Evolutionary conservation across 2,113 vertebrate species (phyloP), one percentile per base, ranked within the genome.

Genomic region (Petaurus breviceps): DNA sequence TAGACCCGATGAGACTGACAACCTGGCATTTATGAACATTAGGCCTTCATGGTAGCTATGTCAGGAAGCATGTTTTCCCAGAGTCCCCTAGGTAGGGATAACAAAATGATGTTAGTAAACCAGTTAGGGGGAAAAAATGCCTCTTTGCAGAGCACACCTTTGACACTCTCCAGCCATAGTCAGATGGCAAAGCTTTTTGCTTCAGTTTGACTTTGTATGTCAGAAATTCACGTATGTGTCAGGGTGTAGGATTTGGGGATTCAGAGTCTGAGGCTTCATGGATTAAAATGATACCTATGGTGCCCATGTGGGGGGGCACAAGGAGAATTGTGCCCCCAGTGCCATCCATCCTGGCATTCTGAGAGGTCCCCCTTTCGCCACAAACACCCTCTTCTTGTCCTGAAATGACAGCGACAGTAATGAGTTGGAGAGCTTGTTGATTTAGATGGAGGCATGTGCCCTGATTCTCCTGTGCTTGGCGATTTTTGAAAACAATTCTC

Each of bases 1-100:
- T 97, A 96, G 94, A 96, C 98, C 98, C 98, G 98, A 98, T 98
- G 98, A 97, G 98, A 96, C 96, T 98, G 98, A 99, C 98, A 98
- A 98, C 95, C 97, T 98, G 98, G 98, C 97, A 98, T 98, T 98
- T 98, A 97, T 89, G 97, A 97, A 98, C 97, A 98, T 98, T 96
- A 98, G 98, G 97, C 84, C 98, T 97, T 97, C 98, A 61, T 5
- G 51, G 96, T 90, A 98, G 97, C 94, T 96, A 94, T 98, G 98
- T 97, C 97, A 97, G 96, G 96, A 98, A 98, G 97, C 94, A 91
- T 96, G 97, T 94, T 98, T 97, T 97, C 97, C 97, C 97, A 91
- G 84, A 97, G 97, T 96, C 96, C 97, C 97, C 46, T 37, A 97
- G 96, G 97, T 97, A 96, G 5, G 31, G 96, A 96, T 47, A 92